phyloP scores from a whole-genome alignment of 1,140 invertebrate species.

The Mactra quadrangularis region DNA sequence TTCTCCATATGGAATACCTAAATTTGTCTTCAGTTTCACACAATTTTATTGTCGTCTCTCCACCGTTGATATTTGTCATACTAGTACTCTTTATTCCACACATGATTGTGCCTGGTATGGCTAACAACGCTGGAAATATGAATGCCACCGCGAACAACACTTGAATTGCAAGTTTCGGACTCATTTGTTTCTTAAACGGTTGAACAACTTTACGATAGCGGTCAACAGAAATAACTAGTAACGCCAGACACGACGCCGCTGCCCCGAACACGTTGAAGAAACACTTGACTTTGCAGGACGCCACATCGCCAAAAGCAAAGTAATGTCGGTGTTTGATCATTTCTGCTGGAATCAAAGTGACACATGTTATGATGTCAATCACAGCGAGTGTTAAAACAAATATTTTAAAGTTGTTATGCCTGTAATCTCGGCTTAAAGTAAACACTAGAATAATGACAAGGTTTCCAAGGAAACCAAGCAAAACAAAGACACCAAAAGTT shows the following conservation, averaged over 20 bases:
- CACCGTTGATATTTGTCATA: slow-evolving; percentile 27
- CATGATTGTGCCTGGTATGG: slow-evolving; percentile 39
- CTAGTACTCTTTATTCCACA: slow-evolving; percentile 24
- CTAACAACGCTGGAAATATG: slow-evolving; percentile 13
- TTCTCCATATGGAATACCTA: slow-evolving; percentile 2
- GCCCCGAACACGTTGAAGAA: slow-evolving; percentile 49
- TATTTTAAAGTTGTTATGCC: slow-evolving; percentile 47
- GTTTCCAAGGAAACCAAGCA: slow-evolving; percentile 38
- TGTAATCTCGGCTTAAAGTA: slow-evolving; percentile 32
- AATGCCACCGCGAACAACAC: slow-evolving; percentile 22
- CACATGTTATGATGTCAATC: slow-evolving; percentile 43
- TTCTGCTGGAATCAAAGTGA: slow-evolving; percentile 47
- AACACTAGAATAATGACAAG: slow-evolving; percentile 35
- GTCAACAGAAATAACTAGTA: slow-evolving; percentile 50
- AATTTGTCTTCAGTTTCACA: slow-evolving; percentile 49
- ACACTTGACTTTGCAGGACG: slow-evolving; percentile 48
- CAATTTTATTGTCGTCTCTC: slow-evolving; percentile 17
- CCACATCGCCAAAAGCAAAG: slow-evolving; percentile 34
- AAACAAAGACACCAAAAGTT: slow-evolving; percentile 26
- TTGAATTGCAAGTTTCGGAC: slow-evolving; percentile 7
- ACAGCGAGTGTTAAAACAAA: slow-evolving; percentile 50
- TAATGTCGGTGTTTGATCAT: slow-evolving; percentile 45
- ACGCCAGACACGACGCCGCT: slow-evolving; percentile 6
- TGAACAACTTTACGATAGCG: slow-evolving; percentile 39
- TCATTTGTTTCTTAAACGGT: slow-evolving; percentile 55